Percentiles rank a stretch among this genome's conserved stretches.
phyloP scores from a whole-genome alignment of 2,888 invertebrate species.

The Vesta saturnalis region DNA sequence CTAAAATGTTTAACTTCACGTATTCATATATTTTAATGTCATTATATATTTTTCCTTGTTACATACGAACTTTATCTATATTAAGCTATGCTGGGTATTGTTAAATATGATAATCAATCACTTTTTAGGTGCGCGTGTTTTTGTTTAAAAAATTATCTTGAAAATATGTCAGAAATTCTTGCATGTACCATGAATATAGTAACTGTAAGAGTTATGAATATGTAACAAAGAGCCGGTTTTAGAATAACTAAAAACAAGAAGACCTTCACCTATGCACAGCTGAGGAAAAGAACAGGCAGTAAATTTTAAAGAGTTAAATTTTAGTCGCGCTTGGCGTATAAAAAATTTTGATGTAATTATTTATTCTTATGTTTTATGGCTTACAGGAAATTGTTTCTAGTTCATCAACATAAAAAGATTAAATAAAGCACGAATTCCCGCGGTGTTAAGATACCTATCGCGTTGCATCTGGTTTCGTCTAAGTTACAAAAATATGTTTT shows the following conservation, averaged over 20 bases:
- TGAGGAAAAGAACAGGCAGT: slow-evolving; percentile 38
- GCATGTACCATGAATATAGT: slow-evolving; percentile 44
- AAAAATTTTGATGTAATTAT: slow-evolving; percentile 17
- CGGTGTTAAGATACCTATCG: slow-evolving; percentile 37
- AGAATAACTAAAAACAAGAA: slow-evolving; percentile 39
- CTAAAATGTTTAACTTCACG: slow-evolving; percentile 28
- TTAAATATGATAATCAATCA: background rate
- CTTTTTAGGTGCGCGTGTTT: background rate
- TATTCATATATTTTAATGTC: slow-evolving; percentile 9
- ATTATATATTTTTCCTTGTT: background rate
- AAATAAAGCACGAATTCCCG: slow-evolving; percentile 8
- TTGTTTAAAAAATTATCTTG: slow-evolving; percentile 18
- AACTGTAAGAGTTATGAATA: slow-evolving; percentile 50
- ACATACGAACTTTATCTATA: background rate
- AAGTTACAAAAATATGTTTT: slow-evolving; percentile 40
- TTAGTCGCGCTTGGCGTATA: background rate
- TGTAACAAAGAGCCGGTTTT: slow-evolving; percentile 53
- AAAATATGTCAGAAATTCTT: slow-evolving; percentile 43
- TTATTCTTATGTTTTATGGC: slow-evolving; percentile 15
- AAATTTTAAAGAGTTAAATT: slow-evolving; percentile 24
- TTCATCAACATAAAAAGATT: slow-evolving; percentile 15
- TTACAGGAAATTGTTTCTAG: slow-evolving; percentile 16
- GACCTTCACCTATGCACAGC: slow-evolving; percentile 49
- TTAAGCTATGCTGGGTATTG: background rate
- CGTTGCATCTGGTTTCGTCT: slow-evolving; percentile 47